Evolutionary conservation across 2,888 invertebrate species (phyloP).

Genomic region (Drosophila putrida): DNA sequence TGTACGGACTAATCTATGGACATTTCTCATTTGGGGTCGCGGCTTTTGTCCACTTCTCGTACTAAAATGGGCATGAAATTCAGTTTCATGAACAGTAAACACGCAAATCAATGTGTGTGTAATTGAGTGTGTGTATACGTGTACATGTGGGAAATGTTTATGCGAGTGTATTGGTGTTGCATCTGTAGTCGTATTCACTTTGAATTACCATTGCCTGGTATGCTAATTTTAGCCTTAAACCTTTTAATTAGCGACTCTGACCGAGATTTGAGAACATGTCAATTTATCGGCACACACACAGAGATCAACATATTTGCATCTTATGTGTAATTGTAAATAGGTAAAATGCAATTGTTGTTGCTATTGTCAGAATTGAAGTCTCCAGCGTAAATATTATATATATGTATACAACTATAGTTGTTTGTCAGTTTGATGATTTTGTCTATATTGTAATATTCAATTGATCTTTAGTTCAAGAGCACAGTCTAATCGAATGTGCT

Average conservation of each 20-base stretch:
- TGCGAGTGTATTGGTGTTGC: conserved; percentile 32
- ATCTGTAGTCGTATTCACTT: conserved; percentile 50
- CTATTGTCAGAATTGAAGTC: conserved; percentile 19
- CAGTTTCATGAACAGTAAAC: conserved; percentile 66
- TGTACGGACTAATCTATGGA: conserved; percentile 4
- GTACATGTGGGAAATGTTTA: conserved; percentile 4
- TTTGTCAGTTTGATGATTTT: conserved; percentile 38
- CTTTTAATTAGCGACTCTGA: conserved; percentile 80
- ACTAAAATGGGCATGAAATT: conserved; percentile 44
- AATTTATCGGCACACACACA: conserved; percentile 50
- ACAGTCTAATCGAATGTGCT: conserved; percentile 21
- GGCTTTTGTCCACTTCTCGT: conserved; percentile 53
- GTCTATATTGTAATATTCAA: conserved; percentile 26
- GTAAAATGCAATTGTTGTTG: conserved; percentile 26
- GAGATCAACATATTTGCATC: conserved; percentile 1
- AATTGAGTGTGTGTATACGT: conserved; percentile 20
- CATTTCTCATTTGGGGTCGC: conserved; percentile 30
- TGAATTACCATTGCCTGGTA: conserved; percentile 61
- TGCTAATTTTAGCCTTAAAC: conserved; percentile 81
- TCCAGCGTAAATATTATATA: conserved; percentile 47
- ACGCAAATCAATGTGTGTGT: conserved; percentile 57
- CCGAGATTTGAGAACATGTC: conserved; percentile 71
- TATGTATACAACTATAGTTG: conserved; percentile 25
- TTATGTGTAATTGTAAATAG: background rate
- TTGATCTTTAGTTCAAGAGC: conserved; percentile 74